Percentiles rank a stretch among this genome's conserved stretches.
Conservation (phyloP, 1,140 invertebrate species). For the Brachionus asplanchnoidis region DNA sequence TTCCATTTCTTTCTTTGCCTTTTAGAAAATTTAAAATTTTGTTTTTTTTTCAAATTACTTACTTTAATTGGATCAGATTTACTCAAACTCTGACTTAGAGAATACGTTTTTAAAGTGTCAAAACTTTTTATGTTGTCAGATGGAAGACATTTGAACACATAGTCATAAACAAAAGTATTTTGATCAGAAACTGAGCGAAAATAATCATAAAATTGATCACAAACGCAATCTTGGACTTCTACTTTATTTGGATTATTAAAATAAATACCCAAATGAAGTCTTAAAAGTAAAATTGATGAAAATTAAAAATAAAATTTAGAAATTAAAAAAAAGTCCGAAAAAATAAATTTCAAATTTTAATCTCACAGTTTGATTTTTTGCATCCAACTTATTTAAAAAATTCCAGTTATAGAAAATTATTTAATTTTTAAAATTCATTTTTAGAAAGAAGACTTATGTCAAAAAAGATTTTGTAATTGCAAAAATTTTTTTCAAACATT, state of each 20-base stretch:
- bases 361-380: too few species aligned
- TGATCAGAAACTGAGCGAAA: neutral
- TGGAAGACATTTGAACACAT: conserved; percentile 28
- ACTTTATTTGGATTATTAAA: conserved; percentile 11
- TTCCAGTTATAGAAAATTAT: too few species aligned
- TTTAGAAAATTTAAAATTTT: neutral
- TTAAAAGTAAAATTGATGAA: neutral
- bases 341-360: neutral
- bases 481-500: too few species aligned
- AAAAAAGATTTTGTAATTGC: too few species aligned
- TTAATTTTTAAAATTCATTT: too few species aligned
- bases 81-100: neutral
- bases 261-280: conserved; percentile 25
- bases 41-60: neutral
- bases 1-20: neutral
- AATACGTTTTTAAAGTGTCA: neutral
- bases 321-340: neutral
- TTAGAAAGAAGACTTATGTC: too few species aligned
- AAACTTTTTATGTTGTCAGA: neutral
- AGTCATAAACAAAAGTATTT: conserved; percentile 17
- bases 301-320: neutral
- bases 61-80: conserved; percentile 16
- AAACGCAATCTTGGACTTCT: neutral
- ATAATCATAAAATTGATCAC: neutral
- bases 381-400: too few species aligned